Evolutionary conservation across 2,113 vertebrate species (phyloP).

Genomic region (Sialia sialis): DNA sequence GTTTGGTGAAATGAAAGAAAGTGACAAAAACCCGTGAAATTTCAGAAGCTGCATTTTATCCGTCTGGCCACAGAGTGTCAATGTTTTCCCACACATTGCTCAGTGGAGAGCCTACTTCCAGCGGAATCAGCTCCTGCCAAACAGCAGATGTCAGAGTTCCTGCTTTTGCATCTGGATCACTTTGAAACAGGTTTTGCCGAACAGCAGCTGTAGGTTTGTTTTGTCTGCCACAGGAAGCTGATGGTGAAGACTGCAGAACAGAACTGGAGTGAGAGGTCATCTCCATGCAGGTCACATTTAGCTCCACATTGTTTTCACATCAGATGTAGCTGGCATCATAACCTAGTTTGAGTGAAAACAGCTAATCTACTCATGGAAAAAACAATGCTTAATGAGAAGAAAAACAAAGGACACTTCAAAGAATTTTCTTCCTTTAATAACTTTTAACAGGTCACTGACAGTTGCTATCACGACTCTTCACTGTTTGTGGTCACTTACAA

Average conservation of each 20-base stretch:
- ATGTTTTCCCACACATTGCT: not conserved
- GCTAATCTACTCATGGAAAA: not conserved
- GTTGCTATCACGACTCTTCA: not conserved
- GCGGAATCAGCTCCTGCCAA: not conserved
- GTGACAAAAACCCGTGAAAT: not conserved
- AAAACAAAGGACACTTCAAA: not conserved
- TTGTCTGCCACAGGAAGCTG: not conserved
- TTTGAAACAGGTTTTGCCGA: not conserved
- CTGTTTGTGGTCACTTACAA: not conserved
- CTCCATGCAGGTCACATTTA: not conserved
- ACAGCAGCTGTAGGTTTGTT: not conserved
- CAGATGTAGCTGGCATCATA: not conserved
- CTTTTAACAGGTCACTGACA: not conserved
- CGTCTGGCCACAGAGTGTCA: constrained; percentile 47
- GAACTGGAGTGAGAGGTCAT: not conserved
- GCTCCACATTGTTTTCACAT: not conserved
- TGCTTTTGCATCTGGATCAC: not conserved
- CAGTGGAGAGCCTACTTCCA: fast-evolving
- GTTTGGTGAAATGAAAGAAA: not conserved
- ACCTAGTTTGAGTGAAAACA: not conserved
- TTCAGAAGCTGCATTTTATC: not conserved
- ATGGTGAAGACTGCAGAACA: not conserved
- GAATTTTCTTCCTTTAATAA: not conserved
- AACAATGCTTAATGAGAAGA: not conserved
- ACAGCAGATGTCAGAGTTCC: not conserved